These are phyloP conservation scores for Apoda limacodes DNA, from an alignment of 2,888 invertebrate species.

Conservation along the genomic window DNA sequence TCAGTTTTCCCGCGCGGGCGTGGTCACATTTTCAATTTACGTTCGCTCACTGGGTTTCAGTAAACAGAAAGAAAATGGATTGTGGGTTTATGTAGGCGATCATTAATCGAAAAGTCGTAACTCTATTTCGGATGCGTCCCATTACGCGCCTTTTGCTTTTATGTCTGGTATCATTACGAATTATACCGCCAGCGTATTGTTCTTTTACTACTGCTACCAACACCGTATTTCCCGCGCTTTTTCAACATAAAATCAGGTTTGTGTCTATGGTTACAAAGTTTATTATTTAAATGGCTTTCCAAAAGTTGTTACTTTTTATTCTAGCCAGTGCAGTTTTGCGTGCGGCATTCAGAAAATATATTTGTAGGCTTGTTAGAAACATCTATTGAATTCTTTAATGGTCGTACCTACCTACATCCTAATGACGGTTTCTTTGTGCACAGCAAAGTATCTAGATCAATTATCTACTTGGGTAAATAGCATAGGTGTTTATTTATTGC, in stretches of 20 bases:
- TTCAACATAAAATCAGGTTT: constrained; percentile 3
- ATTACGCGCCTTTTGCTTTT: constrained; percentile 21
- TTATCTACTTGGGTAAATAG: constrained; percentile 23
- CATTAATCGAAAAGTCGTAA: too few species aligned
- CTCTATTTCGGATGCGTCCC: constrained; percentile 16
- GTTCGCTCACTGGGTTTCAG: constrained; percentile 23
- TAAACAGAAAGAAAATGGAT: constrained; percentile 22
- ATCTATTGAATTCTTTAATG: constrained; percentile 24
- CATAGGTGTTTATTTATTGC: too few species aligned
- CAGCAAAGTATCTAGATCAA: constrained; percentile 17
- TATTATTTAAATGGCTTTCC: constrained; percentile 3
- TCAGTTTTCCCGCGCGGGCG: constrained; percentile 40
- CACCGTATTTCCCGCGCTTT: constrained; percentile 10
- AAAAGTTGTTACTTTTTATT: neutral
- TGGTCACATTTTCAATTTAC: constrained; percentile 20
- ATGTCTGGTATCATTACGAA: constrained; percentile 11
- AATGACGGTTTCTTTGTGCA: constrained; percentile 14
- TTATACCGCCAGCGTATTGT: constrained; percentile 12
- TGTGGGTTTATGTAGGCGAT: constrained; percentile 5
- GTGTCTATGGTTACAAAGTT: constrained; percentile 7
- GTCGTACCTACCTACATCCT: constrained; percentile 16
- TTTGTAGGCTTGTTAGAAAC: constrained; percentile 22
- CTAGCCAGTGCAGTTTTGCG: constrained; percentile 22
- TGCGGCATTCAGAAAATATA: constrained; percentile 22
- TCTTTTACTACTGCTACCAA: neutral